Percentiles rank a stretch among this genome's conserved stretches.
Evolutionary conservation across 2,113 vertebrate species (phyloP).

Genomic region (Sturnus vulgaris): DNA sequence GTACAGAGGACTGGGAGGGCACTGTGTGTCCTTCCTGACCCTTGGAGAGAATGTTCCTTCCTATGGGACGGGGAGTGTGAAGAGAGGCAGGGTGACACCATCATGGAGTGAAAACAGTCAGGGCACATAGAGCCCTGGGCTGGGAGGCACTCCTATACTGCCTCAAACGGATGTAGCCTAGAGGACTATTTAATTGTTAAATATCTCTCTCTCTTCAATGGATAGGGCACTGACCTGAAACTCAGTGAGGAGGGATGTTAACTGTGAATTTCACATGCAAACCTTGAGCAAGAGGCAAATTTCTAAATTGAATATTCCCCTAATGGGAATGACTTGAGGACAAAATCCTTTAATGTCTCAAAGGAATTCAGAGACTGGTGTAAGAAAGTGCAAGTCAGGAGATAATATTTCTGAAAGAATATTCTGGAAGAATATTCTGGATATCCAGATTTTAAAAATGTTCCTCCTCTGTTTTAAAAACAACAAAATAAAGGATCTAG

Average conservation of each 20-base stretch:
- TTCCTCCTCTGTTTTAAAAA: neutral
- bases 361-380: conserved; percentile 6
- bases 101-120: neutral
- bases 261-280: neutral
- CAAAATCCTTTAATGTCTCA: conserved; percentile 34
- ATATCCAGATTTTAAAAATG: neutral
- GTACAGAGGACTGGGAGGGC: rapidly evolving
- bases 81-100: neutral
- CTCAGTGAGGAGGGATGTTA: neutral
- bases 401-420: conserved; percentile 9
- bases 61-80: neutral
- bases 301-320: conserved; percentile 31
- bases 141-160: neutral
- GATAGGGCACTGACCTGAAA: neutral
- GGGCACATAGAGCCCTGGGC: neutral
- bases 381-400: neutral
- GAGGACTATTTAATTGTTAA: conserved; percentile 37
- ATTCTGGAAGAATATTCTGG: conserved; percentile 17
- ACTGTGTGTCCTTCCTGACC: neutral
- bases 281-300: neutral
- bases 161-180: rapidly evolving
- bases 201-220: neutral
- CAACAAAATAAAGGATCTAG: neutral
- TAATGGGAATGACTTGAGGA: conserved; percentile 46
- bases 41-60: neutral